These are phyloP conservation scores for Laticauda colubrina DNA, from an alignment of 2,113 vertebrate species.

Conservation along the genomic window DNA sequence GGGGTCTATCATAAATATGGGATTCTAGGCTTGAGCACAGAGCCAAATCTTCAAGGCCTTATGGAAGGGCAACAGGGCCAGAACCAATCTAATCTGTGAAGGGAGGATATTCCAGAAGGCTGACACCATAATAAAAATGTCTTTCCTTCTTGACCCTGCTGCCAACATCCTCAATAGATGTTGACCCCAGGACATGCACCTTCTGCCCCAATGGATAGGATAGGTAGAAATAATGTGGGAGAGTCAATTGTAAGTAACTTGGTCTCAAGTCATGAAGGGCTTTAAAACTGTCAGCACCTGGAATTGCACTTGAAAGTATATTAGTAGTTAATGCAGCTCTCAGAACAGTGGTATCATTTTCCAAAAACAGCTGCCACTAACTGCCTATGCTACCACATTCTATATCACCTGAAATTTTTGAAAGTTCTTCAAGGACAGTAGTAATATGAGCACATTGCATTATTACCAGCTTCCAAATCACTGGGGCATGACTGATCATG, in stretches of 20 bases:
- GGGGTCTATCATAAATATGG: neutral
- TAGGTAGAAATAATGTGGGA: neutral
- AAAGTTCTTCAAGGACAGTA: neutral
- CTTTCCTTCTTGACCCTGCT: neutral
- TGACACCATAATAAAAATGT: neutral
- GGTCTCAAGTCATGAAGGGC: neutral
- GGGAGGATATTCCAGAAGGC: neutral
- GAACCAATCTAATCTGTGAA: neutral
- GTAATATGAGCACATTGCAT: neutral
- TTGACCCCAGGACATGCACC: neutral
- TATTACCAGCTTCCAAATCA: neutral
- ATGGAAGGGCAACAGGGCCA: neutral
- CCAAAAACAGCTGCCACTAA: neutral
- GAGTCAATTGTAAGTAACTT: neutral
- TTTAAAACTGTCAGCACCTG: neutral
- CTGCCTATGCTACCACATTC: neutral
- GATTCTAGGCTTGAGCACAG: neutral
- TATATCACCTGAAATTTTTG: neutral
- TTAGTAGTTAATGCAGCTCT: neutral
- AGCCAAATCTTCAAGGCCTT: neutral
- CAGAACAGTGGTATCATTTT: neutral
- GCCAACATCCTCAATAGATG: neutral
- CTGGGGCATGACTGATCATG: neutral
- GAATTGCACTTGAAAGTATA: neutral
- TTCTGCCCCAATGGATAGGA: neutral